Evolutionary conservation across 2,797 vertebrate species (phyloP), one percentile per base, ranked within the genome.

Genomic region (Petrocephalus schoutedeni): DNA sequence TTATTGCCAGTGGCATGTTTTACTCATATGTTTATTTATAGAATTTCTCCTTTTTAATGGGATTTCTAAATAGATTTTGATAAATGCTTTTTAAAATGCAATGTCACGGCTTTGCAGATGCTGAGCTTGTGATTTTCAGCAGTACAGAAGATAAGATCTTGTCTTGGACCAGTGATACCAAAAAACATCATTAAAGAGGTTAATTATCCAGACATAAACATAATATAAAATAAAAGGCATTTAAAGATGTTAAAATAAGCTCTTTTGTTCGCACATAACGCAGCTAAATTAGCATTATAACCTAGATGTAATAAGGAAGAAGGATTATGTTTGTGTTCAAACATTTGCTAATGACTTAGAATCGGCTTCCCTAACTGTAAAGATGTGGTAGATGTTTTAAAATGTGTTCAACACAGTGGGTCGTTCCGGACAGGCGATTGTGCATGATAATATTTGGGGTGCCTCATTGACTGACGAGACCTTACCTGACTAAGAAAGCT

Each of bases 401-500:
- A 74, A 32, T 74, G 32, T 77, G 36, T 19, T 19, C 36, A 45
- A 77, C 32, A 16, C 36, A 41, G 1, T 74, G 67, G 71, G 10
- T 45, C 45, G 71, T 77, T 45, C 10, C 16, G 1, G 5, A 77
- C 71, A 45, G 36, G 16, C 2, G 36, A 77, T 7, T 77, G 71
- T 45, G 36, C 0, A 7, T 77, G 36, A 77, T 77, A 16, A 45
- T n/a, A 2, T 77, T 1, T 45, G 45, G 2, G 54, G 36, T 45
- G 61, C 21, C 51, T 21, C 4, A 14, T 2, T 41, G 45, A 8
- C 71, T 0, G 19, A 32, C 21, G 5, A 57, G 2, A 9, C 28
- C 16, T 85, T 86, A 95, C 94, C 93, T 94, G 94, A 91, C 91
- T 89, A 19, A 89, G 88, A 54, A 94, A 93, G 74, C 19, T 58